Conservation (phyloP, 2,797 vertebrate species). For the Orientallactaga sibirica region DNA sequence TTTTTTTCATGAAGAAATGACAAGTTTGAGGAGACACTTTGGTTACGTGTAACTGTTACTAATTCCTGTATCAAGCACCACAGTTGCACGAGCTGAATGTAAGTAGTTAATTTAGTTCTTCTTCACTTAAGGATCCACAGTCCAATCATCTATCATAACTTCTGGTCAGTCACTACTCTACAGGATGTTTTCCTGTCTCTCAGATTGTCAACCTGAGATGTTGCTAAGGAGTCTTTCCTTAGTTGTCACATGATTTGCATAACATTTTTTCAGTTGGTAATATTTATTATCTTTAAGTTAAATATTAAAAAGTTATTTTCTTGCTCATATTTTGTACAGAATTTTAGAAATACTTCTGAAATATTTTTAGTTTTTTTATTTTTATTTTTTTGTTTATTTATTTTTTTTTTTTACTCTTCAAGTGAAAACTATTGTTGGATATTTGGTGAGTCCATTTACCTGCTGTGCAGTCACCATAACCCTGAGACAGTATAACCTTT, state of each 20-base stretch:
- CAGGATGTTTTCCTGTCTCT: no score
- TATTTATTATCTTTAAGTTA: background rate
- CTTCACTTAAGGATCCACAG: background rate
- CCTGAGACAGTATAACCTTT: background rate
- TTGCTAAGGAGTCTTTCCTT: background rate
- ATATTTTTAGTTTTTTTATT: no score
- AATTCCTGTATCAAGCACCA: background rate
- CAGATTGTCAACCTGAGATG: background rate
- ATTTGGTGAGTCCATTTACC: no score
- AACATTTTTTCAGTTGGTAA: background rate
- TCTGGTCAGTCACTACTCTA: fast-evolving
- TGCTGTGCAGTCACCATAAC: background rate
- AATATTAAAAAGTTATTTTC: background rate
- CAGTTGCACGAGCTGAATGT: background rate
- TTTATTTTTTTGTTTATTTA: no score
- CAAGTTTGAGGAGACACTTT: background rate
- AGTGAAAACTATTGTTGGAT: no score
- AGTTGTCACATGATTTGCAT: no score
- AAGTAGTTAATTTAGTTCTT: background rate
- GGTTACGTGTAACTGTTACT: background rate
- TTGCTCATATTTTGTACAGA: no score
- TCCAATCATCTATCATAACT: background rate
- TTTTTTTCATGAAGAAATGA: background rate
- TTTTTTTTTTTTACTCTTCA: no score
- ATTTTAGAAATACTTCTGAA: no score